Base-by-base conservation (phyloP, 1,140 invertebrate species). In the Mactra quadrangularis region DNA sequence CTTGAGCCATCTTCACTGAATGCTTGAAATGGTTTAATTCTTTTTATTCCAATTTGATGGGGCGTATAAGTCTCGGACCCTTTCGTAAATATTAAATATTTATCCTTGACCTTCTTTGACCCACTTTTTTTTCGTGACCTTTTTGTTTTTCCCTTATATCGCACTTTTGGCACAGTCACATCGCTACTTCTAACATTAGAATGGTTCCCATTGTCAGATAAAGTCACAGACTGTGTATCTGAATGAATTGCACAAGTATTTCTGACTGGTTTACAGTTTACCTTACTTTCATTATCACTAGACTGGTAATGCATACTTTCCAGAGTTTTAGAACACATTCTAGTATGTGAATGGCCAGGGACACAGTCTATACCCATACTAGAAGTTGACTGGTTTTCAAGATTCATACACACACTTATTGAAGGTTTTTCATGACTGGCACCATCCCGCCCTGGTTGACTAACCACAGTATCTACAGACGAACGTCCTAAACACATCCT, bases 1-100 rank as follows among this genome's bases (percentile, higher is more conserved):
- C 75, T 70, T 17, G 76, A 53, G 0, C 52, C 64, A 29, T 72
- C 76, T 0, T 68, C 52, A 31, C 68, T 45, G 15, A 62, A 45
- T 1, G 78, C 60, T 35, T 75, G 87, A 3, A 87, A 13, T 25
- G 95, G 94, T 85, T 95, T 95, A 62, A 98, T 96, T 87, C 95
- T 94, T 91, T 97, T 97, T 82, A 98, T 96, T 41, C 95, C 96
- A 84, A 98, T 96, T 94, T 97, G 96, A 94, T 98, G 97, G 0
- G 97, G 97, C 2, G 96, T 96, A 87, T 96, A 97, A 0, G 97
- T 97, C 92, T 96, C 95, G 13, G 95, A 96, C 0, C 97, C 97
- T 64, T 96, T 97, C 9, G 96, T 97, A 91, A 97, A 98, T 84
- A 98, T 97, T 19, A 98, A 94, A 90, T 96, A 96, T 90, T 97